Base-by-base conservation (phyloP, 2,797 vertebrate species). In the Clarias pachynema region DNA sequence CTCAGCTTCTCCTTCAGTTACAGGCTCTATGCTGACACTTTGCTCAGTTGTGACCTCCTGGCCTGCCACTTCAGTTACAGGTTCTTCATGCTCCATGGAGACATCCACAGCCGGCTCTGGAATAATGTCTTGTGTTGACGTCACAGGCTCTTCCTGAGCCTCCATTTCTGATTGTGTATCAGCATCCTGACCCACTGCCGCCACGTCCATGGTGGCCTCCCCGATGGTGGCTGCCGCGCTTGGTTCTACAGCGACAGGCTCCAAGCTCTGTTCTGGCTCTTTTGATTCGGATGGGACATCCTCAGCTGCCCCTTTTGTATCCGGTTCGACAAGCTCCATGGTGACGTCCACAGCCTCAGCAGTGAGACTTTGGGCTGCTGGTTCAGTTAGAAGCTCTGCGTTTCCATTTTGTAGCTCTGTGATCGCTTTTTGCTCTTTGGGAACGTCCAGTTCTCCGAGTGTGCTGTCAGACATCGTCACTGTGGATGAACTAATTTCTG, bases 381-480 rank as follows among this genome's bases (percentile, higher is more conserved):
- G 8, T 34, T 77, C 53, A n/a, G 40, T 15, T 2, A 60, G 29
- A n/a, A 40, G 49, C 24, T 82, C 66, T 1, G 12, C 24, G 6
- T 82, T 63, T 63, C 82, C 40, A 37, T 63, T 84, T 37, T 56
- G 49, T 53, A 63, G 26, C 57, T 65, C 82, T n/a, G 66, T 14
- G 2, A 10, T 65, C 15, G 60, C 29, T 0, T 6, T 18, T 8
- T 37, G 12, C 15, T 72, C 56, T 49, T 7, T 14, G 16, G 56
- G 31, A 24, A 40, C 57, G 63, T 56, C 26, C 12, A 49, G 70
- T n/a, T 86, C 53, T 37, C 57, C 82, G 40, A 59, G 57, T 16
- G 65, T 49, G 10, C 40, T 31, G 9, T 86, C 80, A 84, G 59
- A 31, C 29, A n/a, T 34, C 65, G 15, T 78, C 57, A n/a, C 31